These are phyloP conservation scores for Drosophila fulvimacula DNA, from an alignment of 2,888 invertebrate species.

Conservation along the genomic window DNA sequence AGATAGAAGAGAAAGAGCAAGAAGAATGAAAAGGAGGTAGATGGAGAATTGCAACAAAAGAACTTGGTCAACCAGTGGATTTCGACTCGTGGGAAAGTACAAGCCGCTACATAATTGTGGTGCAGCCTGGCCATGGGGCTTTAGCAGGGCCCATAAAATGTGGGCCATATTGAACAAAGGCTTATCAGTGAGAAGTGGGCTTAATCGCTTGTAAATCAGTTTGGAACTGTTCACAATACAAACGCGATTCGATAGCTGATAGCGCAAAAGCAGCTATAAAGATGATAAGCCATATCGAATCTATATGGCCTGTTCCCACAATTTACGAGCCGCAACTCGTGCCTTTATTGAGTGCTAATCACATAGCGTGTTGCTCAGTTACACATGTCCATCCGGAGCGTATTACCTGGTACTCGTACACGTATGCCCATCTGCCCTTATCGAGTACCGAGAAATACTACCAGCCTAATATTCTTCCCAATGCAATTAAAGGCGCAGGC, in stretches of 20 bases:
- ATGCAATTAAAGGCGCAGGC: neutral
- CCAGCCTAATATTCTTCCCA: neutral
- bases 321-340: neutral
- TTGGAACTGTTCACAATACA: constrained; percentile 10
- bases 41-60: neutral
- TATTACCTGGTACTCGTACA: constrained; percentile 1
- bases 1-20: neutral
- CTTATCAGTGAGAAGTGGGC: constrained; percentile 20
- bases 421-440: neutral
- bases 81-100: constrained; percentile 2
- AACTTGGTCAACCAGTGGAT: neutral
- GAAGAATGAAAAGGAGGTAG: too few relatives aligned
- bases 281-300: constrained; percentile 30
- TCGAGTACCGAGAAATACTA: neutral
- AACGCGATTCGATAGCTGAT: constrained; percentile 5
- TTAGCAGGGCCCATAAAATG: constrained; percentile 10
- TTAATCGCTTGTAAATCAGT: constrained; percentile 75
- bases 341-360: constrained; percentile 2
- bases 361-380: neutral
- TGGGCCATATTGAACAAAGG: constrained; percentile 15
- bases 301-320: constrained; percentile 8
- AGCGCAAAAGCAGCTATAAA: constrained; percentile 3
- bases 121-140: neutral
- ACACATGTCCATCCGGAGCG: constrained; percentile 2
- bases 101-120: neutral